These are phyloP conservation scores for Pollenia amentaria DNA, from an alignment of 2,888 invertebrate species.

Conservation along the genomic window DNA sequence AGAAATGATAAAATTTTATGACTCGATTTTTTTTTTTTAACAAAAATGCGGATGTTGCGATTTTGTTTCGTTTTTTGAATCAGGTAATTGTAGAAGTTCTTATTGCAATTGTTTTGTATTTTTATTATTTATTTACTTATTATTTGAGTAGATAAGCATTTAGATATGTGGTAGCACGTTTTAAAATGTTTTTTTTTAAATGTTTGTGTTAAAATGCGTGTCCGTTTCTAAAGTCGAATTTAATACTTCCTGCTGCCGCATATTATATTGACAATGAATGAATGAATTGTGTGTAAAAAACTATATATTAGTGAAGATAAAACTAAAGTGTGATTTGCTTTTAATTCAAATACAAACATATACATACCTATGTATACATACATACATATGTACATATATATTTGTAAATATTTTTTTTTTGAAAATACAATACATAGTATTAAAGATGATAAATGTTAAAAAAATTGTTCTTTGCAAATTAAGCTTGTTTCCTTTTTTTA, in stretches of 20 bases:
- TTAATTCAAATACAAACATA: neutral
- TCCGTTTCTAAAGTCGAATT: slow-evolving; percentile 60
- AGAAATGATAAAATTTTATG: slow-evolving; percentile 15
- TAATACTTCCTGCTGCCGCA: slow-evolving; percentile 59
- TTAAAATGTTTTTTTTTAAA: slow-evolving; percentile 22
- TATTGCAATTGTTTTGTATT: slow-evolving; percentile 40
- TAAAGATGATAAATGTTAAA: too few species aligned
- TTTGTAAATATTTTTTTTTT: too few species aligned
- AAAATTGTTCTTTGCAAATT: too few species aligned
- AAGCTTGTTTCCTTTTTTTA: too few species aligned
- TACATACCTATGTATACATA: neutral
- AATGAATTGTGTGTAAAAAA: slow-evolving; percentile 34
- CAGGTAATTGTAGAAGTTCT: slow-evolving; percentile 54
- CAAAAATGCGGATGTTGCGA: slow-evolving; percentile 61
- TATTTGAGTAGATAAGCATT: slow-evolving; percentile 46
- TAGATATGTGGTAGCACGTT: slow-evolving; percentile 60
- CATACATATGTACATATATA: neutral
- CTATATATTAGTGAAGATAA: too few species aligned
- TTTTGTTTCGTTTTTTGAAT: slow-evolving; percentile 56
- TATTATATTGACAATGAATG: slow-evolving; percentile 3
- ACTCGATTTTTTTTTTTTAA: slow-evolving; percentile 12
- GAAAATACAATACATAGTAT: too few species aligned
- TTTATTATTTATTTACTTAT: slow-evolving; percentile 18
- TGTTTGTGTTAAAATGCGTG: slow-evolving; percentile 57
- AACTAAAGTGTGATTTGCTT: too few species aligned